A percentile compares a stretch with the other conserved stretches of the same genome.
Conservation (phyloP, 1,140 invertebrate species). For the Himalopsyche phryganea region DNA sequence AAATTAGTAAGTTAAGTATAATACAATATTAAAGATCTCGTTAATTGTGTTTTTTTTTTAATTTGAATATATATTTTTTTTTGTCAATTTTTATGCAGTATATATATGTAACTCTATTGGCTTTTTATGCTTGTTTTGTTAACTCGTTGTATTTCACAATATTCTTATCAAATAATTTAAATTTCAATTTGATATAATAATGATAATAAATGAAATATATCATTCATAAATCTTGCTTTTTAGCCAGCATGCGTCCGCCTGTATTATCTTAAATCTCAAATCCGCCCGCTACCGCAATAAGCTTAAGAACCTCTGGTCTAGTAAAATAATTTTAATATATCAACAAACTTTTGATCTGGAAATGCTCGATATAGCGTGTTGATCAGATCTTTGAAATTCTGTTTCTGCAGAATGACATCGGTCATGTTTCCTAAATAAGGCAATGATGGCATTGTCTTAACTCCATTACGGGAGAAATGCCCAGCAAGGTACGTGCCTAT, state of each 20-base stretch:
- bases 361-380: constrained; percentile 10
- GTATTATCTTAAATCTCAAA: not conserved
- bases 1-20: too few species aligned
- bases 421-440: constrained; percentile 26
- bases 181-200: not conserved
- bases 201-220: not conserved
- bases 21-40: too few species aligned
- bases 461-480: too few species aligned
- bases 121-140: too few species aligned
- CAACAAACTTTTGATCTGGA: constrained; percentile 14
- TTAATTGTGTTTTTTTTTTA: too few species aligned
- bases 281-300: not conserved
- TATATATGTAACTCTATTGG: too few species aligned
- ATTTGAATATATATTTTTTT: too few species aligned
- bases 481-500: too few species aligned
- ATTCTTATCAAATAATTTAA: too few species aligned
- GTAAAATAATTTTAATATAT: not conserved
- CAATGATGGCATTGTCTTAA: not conserved
- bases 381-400: constrained; percentile 13
- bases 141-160: too few species aligned
- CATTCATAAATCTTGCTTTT: too few species aligned
- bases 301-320: not conserved
- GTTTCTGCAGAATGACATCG: constrained; percentile 10
- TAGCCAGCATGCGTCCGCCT: not conserved
- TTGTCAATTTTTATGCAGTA: too few species aligned